Conservation (phyloP, 2,113 vertebrate species). For the Python bivittatus region DNA sequence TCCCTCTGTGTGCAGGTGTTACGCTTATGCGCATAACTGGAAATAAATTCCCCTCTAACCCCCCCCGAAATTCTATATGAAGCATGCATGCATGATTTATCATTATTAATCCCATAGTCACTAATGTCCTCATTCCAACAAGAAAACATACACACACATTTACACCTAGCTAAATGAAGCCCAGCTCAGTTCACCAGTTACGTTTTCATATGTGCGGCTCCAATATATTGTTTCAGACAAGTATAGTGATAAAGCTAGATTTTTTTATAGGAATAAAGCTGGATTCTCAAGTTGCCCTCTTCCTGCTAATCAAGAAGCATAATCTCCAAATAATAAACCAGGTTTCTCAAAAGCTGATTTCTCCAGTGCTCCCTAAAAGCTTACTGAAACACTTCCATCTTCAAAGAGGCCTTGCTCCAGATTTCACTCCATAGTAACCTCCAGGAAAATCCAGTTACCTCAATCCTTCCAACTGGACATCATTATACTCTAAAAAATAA, state of each 20-base stretch:
- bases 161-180: not conserved
- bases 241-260: not conserved
- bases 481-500: not conserved
- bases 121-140: not conserved
- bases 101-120: not conserved
- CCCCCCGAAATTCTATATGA: not conserved
- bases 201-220: too few species aligned
- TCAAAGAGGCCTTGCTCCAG: not conserved
- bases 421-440: not conserved
- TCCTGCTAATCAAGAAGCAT: not conserved
- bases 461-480: not conserved
- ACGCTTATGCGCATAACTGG: not conserved
- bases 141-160: not conserved
- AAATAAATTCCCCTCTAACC: not conserved
- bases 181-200: not conserved
- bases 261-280: too few species aligned
- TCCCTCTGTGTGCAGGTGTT: not conserved
- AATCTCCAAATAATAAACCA: not conserved
- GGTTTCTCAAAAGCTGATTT: not conserved
- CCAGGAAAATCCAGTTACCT: not conserved
- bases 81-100: not conserved
- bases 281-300: not conserved
- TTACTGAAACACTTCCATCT: not conserved
- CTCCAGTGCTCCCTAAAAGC: not conserved
- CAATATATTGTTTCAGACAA: not conserved